Base-by-base conservation (phyloP, 2,113 vertebrate genomes). In the Elephantulus edwardii region DNA sequence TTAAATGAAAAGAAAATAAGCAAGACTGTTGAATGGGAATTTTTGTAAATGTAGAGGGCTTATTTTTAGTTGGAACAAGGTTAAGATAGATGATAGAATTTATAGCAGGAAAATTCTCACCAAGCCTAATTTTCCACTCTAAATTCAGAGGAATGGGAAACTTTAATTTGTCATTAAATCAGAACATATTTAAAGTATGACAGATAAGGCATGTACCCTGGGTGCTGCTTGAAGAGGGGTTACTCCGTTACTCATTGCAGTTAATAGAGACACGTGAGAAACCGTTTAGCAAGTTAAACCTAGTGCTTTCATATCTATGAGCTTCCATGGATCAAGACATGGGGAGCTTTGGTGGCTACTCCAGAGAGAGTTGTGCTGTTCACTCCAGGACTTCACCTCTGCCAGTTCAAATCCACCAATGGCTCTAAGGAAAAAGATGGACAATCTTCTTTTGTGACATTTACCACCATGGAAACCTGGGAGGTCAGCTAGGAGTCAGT, bases 1-100 rank as follows among this genome's bases (percentile, higher is more conserved):
- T 22, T 68, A n/a, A 68, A 20, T 38, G 35, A 68, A 68, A 68
- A 38, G 17, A 38, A 68, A 68, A 68, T 2, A 9, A 16, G n/a
- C 20, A 20, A 54, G 28, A 92, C 33, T 60, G 54, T 84, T 74
- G 79, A 70, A 42, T 26, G 82, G n/a, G 44, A 81, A 54, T 83
- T 74, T 76, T 40, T 81, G 44, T 48, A 77, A 20, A 46, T 72
- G 14, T 71, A 77, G 22, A 72, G 30, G n/a, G 70, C 46, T 72
- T 81, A n/a, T 91, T 89, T 92, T 75, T 74, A 82, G 42, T 46
- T 64, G 80, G 28, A 89, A 77, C 14, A 46, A 77, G 85, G n/a
- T 56, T 44, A 74, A 92, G 74, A 90, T 81, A 89, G 72, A 68
- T 85, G 28, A 48, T 40, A 71, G 50, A 22, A 38, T 75, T 70